Conservation (phyloP, 2,113 vertebrate genomes). For the Orientallactaga bullata region DNA sequence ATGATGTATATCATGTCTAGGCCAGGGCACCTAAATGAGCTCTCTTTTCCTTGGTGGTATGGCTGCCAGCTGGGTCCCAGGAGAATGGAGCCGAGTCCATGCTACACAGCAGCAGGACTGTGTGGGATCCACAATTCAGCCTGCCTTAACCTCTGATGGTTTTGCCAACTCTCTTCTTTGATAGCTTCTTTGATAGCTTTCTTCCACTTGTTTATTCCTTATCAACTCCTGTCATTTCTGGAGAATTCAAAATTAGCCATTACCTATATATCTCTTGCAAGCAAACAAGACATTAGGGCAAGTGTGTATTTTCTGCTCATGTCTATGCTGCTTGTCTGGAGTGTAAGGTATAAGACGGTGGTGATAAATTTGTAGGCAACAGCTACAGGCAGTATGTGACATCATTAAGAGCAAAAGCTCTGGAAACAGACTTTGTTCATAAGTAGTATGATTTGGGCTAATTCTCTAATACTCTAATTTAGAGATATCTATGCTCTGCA, state of each 20-base stretch:
- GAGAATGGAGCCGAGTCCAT: not conserved
- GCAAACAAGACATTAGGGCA: not conserved
- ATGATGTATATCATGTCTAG: not conserved
- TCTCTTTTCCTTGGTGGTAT: not conserved
- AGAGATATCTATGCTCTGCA: not conserved
- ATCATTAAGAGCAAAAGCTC: not conserved
- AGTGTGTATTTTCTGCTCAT: not conserved
- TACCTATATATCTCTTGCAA: not conserved
- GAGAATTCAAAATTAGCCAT: not conserved
- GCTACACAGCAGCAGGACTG: not conserved
- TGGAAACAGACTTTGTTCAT: not conserved
- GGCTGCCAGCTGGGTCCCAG: not conserved
- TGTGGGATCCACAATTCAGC: not conserved
- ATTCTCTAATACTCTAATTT: not conserved
- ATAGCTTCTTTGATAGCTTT: not conserved
- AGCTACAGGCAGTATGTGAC: not conserved
- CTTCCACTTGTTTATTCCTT: not conserved
- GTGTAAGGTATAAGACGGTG: not conserved
- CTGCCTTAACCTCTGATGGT: not conserved
- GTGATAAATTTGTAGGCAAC: not conserved
- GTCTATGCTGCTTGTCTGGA: not conserved
- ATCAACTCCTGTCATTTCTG: not conserved
- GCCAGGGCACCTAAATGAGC: not conserved
- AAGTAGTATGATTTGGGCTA: not conserved
- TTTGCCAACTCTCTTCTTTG: not conserved